phyloP scores from a whole-genome alignment of 2,888 invertebrate genomes.

The Gandaritis pyraliata region DNA sequence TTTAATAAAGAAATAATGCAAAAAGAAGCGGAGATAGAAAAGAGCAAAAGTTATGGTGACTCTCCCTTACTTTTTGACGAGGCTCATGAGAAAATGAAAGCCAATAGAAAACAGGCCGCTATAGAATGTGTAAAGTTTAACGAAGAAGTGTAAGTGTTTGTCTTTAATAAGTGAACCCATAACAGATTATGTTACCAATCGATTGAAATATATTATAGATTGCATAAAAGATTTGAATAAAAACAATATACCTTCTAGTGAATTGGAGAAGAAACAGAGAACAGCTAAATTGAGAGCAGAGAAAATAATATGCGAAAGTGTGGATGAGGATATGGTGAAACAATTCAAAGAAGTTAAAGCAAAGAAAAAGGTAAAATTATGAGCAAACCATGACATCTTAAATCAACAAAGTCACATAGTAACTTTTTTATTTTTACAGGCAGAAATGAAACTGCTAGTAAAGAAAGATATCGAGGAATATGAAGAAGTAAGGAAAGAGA shows the following conservation, averaged over 20 bases:
- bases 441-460: conserved; percentile 39
- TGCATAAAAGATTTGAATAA: background rate
- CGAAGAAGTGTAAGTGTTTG: conserved; percentile 54
- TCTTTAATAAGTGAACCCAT: background rate
- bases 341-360: conserved; percentile 45
- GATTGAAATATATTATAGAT: no score
- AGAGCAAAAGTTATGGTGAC: conserved; percentile 27
- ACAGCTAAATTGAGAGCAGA: conserved; percentile 40
- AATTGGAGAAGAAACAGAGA: conserved; percentile 42
- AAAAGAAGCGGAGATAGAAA: conserved; percentile 42
- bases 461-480: conserved; percentile 47
- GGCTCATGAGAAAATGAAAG: conserved; percentile 16
- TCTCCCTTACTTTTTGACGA: conserved; percentile 20
- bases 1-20: conserved; percentile 52
- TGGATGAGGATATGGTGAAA: conserved; percentile 46
- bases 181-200: no score
- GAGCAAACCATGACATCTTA: background rate
- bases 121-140: conserved; percentile 52
- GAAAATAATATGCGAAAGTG: conserved; percentile 42
- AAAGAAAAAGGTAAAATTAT: conserved; percentile 42
- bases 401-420: background rate
- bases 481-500: conserved; percentile 42
- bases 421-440: conserved; percentile 34
- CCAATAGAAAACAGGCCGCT: conserved; percentile 36
- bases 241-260: conserved; percentile 35